Evolutionary conservation across 2,113 vertebrate genomes (phyloP).

Genomic region (Nothocercus julius): DNA sequence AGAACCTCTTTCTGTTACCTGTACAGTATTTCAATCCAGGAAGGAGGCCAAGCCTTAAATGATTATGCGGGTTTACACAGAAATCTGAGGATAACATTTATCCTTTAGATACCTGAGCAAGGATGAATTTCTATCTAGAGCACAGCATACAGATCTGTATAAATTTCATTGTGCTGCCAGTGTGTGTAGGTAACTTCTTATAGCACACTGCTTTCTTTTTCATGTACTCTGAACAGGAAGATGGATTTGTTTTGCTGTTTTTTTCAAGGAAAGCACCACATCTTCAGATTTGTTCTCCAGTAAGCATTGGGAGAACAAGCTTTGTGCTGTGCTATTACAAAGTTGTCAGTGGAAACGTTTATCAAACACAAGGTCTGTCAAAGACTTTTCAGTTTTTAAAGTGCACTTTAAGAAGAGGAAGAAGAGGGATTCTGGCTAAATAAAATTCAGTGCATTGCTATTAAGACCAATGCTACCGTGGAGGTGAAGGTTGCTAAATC

Average conservation of each 20-base stretch:
- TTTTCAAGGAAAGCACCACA: slow-evolving; percentile 52
- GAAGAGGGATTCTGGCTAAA: not conserved
- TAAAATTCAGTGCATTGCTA: not conserved
- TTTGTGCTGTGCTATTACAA: slow-evolving; percentile 24
- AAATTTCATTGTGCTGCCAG: slow-evolving; percentile 31
- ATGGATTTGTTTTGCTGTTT: not conserved
- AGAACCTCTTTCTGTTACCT: slow-evolving; percentile 40
- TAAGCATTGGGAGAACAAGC: slow-evolving; percentile 9
- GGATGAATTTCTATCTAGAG: slow-evolving; percentile 39
- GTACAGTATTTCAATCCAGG: slow-evolving; percentile 44
- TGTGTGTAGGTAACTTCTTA: not conserved
- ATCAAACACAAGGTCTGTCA: slow-evolving; percentile 1
- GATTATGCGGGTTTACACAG: slow-evolving; percentile 59
- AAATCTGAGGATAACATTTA: slow-evolving; percentile 70
- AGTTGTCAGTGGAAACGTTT: slow-evolving; percentile 25
- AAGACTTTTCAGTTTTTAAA: slow-evolving; percentile 48
- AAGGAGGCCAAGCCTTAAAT: slow-evolving; percentile 71
- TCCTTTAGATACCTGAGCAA: slow-evolving; percentile 53
- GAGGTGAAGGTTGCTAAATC: not conserved
- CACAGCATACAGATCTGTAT: slow-evolving; percentile 15
- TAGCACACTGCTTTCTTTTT: slow-evolving; percentile 5
- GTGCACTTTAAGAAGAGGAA: slow-evolving; percentile 65
- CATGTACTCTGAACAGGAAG: slow-evolving; percentile 49
- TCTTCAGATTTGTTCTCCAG: slow-evolving; percentile 42
- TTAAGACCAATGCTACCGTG: not conserved